Evolutionary conservation across 1,140 invertebrate genomes (phyloP).

Genomic region (Bombus confusus): DNA sequence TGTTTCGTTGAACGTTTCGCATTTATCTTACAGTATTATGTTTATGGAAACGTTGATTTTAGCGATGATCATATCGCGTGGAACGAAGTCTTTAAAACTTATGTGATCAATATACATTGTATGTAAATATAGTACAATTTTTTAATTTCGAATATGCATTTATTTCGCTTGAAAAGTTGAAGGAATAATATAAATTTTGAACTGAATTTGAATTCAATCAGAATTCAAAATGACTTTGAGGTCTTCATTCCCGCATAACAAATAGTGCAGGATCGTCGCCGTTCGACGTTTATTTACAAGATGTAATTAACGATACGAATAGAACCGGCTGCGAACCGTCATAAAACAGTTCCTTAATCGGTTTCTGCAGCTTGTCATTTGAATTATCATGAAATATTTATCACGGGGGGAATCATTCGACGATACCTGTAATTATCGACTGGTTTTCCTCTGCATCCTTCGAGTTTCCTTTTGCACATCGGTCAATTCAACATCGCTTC

Average conservation of each 20-base stretch:
- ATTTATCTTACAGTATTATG: constrained; percentile 33
- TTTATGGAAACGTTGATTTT: too few species aligned
- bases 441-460: constrained; percentile 15
- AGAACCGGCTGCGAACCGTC: neutral
- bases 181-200: too few species aligned
- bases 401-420: constrained; percentile 30
- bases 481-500: neutral
- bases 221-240: neutral
- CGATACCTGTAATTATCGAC: constrained; percentile 25
- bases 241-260: neutral
- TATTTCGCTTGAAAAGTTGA: too few species aligned
- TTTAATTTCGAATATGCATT: neutral
- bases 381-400: constrained; percentile 39
- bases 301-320: constrained; percentile 27
- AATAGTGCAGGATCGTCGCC: neutral
- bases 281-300: constrained; percentile 3
- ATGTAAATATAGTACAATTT: neutral
- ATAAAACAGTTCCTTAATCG: constrained; percentile 7
- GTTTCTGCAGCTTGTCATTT: constrained; percentile 3
- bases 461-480: neutral
- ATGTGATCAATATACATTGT: neutral
- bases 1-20: constrained; percentile 20
- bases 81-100: neutral
- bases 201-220: too few species aligned
- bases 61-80: neutral